These are phyloP conservation scores for Ara ararauna DNA, from an alignment of 2,797 vertebrate genomes.

Conservation along the genomic window DNA sequence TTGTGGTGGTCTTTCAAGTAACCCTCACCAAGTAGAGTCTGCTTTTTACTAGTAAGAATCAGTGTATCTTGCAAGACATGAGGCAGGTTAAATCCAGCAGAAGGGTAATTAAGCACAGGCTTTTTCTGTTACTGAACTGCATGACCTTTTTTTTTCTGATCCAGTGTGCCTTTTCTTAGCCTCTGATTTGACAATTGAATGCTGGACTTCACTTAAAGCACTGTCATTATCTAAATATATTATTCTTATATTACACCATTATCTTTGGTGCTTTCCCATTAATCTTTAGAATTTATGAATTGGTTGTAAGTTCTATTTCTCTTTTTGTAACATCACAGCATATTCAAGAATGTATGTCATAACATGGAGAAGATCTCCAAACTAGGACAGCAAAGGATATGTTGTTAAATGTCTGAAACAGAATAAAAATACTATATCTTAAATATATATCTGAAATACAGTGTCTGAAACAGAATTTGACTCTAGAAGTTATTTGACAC, in stretches of 20 bases:
- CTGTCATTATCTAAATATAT: neutral
- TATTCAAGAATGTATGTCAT: neutral
- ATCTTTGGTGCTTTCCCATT: neutral
- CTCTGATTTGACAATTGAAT: neutral
- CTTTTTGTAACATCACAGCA: neutral
- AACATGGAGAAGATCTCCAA: neutral
- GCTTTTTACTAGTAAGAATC: neutral
- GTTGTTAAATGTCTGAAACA: neutral
- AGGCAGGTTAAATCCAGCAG: neutral
- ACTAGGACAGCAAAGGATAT: neutral
- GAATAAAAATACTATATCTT: neutral
- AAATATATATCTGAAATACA: neutral
- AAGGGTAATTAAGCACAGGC: accelerated
- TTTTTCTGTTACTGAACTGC: neutral
- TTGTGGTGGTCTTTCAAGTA: neutral
- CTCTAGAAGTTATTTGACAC: neutral
- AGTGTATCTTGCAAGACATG: neutral
- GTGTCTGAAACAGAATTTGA: neutral
- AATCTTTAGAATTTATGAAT: neutral
- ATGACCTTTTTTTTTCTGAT: neutral
- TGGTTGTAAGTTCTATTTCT: neutral
- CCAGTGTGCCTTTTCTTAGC: neutral
- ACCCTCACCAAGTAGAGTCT: neutral
- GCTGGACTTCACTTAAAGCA: neutral
- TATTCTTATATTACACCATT: neutral